Conservation (phyloP, 2,113 vertebrate species). For the Ameiurus melas region DNA sequence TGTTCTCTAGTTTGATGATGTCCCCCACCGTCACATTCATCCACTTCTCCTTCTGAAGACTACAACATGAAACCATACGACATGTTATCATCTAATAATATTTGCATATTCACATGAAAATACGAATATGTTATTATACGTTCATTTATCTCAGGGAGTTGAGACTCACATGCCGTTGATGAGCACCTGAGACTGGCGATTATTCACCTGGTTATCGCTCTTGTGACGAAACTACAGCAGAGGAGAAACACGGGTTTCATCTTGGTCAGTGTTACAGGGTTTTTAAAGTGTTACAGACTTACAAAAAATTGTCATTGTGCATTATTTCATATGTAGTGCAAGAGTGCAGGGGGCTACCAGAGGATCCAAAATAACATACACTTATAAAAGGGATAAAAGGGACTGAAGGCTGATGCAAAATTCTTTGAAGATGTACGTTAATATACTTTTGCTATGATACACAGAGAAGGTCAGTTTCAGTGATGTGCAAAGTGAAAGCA, state of each 20-base stretch:
- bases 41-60: slow-evolving; percentile 90
- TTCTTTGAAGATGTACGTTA: background rate
- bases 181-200: slow-evolving; percentile 93
- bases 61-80: slow-evolving; percentile 52
- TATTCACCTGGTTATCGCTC: slow-evolving; percentile 97
- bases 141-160: background rate
- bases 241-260: slow-evolving; percentile 17
- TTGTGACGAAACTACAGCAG: slow-evolving; percentile 88
- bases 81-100: background rate
- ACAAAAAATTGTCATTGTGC: background rate
- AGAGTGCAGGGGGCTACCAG: background rate
- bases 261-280: slow-evolving; percentile 2
- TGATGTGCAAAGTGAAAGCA: background rate
- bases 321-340: background rate
- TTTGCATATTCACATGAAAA: background rate
- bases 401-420: background rate
- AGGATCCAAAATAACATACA: background rate
- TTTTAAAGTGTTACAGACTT: background rate
- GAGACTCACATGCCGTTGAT: slow-evolving; percentile 85
- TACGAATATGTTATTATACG: background rate
- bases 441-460: background rate
- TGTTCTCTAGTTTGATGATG: slow-evolving; percentile 94
- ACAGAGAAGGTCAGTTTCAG: background rate
- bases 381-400: background rate
- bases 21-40: slow-evolving; percentile 94